Conservation (phyloP, 2,113 vertebrate species). For the Scolopax mira region DNA sequence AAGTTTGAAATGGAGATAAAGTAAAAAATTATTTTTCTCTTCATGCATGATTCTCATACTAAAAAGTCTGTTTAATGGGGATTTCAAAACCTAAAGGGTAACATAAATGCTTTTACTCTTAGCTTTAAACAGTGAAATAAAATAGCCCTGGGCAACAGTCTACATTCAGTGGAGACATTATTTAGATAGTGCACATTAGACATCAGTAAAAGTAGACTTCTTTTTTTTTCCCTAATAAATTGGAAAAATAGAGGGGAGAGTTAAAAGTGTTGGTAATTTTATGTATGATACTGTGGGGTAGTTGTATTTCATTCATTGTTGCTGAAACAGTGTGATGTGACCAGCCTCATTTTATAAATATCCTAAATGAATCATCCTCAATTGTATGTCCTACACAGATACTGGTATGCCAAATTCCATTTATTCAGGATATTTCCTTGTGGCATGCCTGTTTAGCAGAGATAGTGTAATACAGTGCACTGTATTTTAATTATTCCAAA, state of each 20-base stretch:
- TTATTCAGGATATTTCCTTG: background rate
- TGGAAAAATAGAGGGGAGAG: background rate
- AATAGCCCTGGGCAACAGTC: background rate
- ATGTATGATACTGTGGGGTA: background rate
- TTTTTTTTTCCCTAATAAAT: background rate
- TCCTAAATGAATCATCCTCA: background rate
- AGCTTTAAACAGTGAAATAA: slow-evolving; percentile 18
- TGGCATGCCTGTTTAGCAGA: background rate
- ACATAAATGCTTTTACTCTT: slow-evolving; percentile 12
- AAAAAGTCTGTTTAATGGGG: background rate
- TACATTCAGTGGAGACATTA: background rate
- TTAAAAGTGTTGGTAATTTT: background rate
- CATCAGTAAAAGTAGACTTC: background rate
- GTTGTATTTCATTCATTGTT: background rate
- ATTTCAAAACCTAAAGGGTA: background rate
- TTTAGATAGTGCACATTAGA: background rate
- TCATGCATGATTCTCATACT: background rate
- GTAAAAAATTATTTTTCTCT: background rate
- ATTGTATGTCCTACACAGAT: background rate
- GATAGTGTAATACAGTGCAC: background rate
- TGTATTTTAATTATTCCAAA: background rate
- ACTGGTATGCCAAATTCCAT: background rate
- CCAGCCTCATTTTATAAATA: background rate
- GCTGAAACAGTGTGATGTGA: background rate
- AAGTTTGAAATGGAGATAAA: background rate